phyloP scores from a whole-genome alignment of 2,797 vertebrate species.

The Sylvilagus floridanus region DNA sequence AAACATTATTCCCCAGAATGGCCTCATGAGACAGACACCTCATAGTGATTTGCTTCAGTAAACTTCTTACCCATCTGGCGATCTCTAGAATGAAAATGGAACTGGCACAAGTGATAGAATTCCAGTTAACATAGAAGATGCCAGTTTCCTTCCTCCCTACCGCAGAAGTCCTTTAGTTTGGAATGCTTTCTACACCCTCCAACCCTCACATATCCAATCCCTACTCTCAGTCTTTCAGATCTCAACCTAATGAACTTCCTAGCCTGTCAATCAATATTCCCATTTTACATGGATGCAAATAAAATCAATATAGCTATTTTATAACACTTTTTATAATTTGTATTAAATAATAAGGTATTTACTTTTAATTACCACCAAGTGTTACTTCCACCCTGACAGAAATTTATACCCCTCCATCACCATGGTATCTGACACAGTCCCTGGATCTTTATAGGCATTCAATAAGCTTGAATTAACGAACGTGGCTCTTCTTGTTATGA shows the following conservation, averaged over 20 bases:
- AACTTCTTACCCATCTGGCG: constrained; percentile 70
- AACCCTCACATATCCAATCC: neutral
- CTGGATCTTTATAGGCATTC: neutral
- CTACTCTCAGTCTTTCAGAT: neutral
- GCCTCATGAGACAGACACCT: constrained; percentile 68
- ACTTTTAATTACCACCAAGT: neutral
- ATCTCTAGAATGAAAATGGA: constrained; percentile 71
- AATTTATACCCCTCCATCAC: neutral
- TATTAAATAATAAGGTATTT: neutral
- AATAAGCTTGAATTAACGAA: neutral
- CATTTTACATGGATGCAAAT: constrained; percentile 11
- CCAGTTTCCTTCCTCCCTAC: constrained; percentile 44
- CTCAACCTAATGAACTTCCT: neutral
- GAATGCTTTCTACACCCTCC: neutral
- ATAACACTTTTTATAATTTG: neutral
- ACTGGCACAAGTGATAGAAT: constrained; percentile 54
- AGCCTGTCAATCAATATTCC: neutral
- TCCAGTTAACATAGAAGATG: constrained; percentile 46
- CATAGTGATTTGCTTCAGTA: constrained; percentile 67
- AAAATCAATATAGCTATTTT: neutral
- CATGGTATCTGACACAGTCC: neutral
- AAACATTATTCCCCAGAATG: constrained; percentile 67
- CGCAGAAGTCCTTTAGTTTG: neutral
- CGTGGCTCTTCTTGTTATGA: neutral
- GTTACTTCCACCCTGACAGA: neutral